Percentiles rank a stretch among this genome's conserved stretches.
phyloP scores from a whole-genome alignment of 2,797 vertebrate genomes.

The Acanthopagrus latus region DNA sequence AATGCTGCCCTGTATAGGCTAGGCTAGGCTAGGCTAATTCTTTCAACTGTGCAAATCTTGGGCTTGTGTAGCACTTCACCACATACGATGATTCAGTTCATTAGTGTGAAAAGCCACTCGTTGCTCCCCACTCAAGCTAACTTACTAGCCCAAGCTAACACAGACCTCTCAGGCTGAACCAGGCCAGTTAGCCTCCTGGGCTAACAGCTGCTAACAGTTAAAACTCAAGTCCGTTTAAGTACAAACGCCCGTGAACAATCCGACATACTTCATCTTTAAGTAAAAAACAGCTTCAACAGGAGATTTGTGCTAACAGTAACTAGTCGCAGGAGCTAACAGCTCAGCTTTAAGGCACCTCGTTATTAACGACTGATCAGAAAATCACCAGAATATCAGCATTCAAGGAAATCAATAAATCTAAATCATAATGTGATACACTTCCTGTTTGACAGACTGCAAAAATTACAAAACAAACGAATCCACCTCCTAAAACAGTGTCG shows the following conservation, averaged over 20 bases:
- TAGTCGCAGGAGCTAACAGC: slow-evolving; percentile 26
- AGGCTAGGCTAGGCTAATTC: slow-evolving; percentile 24
- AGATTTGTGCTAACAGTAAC: slow-evolving; percentile 18
- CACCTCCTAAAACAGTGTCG: slow-evolving; percentile 13
- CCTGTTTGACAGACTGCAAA: slow-evolving; percentile 16
- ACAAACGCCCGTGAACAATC: slow-evolving; percentile 12
- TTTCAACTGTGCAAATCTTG: slow-evolving; percentile 14
- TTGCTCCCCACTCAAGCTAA: slow-evolving; percentile 22
- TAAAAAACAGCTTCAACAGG: slow-evolving; percentile 13
- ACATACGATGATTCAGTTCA: background rate
- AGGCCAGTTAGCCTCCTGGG: slow-evolving; percentile 44
- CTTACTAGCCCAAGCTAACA: slow-evolving; percentile 35
- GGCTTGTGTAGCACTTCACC: background rate
- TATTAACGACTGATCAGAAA: slow-evolving; percentile 11
- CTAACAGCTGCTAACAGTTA: slow-evolving; percentile 30
- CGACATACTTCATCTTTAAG: slow-evolving; percentile 12
- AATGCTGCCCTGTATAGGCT: slow-evolving; percentile 22
- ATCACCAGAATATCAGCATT: background rate
- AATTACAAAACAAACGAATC: background rate
- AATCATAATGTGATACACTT: background rate
- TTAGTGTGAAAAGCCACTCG: background rate
- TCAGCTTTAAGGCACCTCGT: slow-evolving; percentile 44
- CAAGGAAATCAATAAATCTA: slow-evolving; percentile 13
- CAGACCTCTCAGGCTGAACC: background rate
- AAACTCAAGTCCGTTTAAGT: background rate